Base-by-base conservation (phyloP, 2,888 invertebrate species). In the Ligdia adustata region DNA sequence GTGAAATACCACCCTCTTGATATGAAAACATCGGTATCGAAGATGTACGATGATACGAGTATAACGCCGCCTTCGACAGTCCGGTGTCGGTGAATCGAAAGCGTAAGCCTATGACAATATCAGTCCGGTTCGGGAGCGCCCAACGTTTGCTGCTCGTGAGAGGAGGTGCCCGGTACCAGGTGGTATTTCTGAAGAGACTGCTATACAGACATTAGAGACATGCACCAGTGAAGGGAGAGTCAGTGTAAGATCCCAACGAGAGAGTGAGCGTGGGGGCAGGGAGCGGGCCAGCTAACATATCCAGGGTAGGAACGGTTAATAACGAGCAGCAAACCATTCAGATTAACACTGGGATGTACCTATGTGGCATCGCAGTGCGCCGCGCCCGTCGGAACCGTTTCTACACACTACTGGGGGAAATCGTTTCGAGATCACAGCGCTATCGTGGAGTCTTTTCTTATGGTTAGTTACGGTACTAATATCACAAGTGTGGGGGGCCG, bases 281-380 rank as follows among this genome's bases (percentile, higher is more conserved):
- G 63, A 59, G 64, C 66, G 76, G 70, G 61, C n/a, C 69, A 73
- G 71, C 82, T 82, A 82, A 77, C 79, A 80, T 68, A 72, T 72
- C 79, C 74, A 72, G 70, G 75, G 70, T 57, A 70, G 72, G 74
- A 67, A 83, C 82, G 82, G 83, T 82, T 77, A 84, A 77, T 79
- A 82, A 85, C 89, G 89, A 87, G 90, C 89, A 89, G 90, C 90
- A 88, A 88, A 88, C 89, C 86, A 86, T 82, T 79, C 77, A 85
- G 79, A 80, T 71, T 64, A 80, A 79, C 77, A 81, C 72, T 77
- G 82, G 78, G 78, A 73, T 71, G 82, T 90, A 90, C 88, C 89
- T 90, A 90, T 73, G 64, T 72, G 61, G 70, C 48, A 64, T 69
- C 71, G 77, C 71, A 54, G 65, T 62, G 55, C 71, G 72, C 66